phyloP scores from a whole-genome alignment of 2,113 vertebrate genomes.

The Harpagus bidentatus region DNA sequence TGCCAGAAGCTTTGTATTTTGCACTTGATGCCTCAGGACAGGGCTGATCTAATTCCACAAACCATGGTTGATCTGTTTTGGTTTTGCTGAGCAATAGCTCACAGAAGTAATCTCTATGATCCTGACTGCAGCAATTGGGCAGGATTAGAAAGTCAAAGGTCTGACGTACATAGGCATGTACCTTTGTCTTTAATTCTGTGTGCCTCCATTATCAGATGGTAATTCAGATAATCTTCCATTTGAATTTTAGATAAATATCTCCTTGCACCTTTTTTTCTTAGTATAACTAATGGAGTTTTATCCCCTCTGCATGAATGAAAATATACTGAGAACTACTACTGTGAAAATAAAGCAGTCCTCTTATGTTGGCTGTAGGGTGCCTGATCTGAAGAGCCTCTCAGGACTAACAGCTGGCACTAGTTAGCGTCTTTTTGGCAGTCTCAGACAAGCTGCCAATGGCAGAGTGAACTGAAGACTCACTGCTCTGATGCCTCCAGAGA shows the following conservation, averaged over 20 bases:
- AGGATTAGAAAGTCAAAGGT: conserved; percentile 46
- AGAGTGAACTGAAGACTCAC: not conserved
- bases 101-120: conserved; percentile 32
- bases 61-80: conserved; percentile 17
- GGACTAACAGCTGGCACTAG: not conserved
- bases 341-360: not conserved
- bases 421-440: not conserved
- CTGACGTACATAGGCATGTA: not conserved
- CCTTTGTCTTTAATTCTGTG: conserved; percentile 5
- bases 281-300: not conserved
- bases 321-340: not conserved
- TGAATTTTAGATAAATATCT: not conserved
- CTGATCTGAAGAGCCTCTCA: not conserved
- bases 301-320: not conserved
- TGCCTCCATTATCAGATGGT: not conserved
- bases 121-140: conserved; percentile 19
- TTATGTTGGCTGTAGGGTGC: not conserved
- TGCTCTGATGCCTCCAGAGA: not conserved
- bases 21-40: not conserved
- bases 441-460: not conserved
- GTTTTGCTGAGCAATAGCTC: conserved; percentile 46
- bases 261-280: not conserved
- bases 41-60: conserved; percentile 39
- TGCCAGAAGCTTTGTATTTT: conserved; percentile 18
- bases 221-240: not conserved